Evolutionary conservation across 2,113 vertebrate species (phyloP).

Genomic region (Catharus minimus): DNA sequence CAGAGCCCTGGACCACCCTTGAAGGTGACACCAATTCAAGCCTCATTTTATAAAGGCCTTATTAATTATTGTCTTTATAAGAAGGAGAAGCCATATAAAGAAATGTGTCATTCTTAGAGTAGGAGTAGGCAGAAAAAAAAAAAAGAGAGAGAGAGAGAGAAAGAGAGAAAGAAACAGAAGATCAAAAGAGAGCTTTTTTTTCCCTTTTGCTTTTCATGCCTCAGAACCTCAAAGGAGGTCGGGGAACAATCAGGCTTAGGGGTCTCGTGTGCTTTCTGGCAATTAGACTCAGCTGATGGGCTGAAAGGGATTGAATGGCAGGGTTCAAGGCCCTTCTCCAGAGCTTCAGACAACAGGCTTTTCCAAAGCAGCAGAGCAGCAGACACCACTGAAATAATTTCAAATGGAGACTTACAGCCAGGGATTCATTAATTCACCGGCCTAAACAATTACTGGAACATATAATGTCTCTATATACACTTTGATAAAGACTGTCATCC

Average conservation of each 20-base stretch:
- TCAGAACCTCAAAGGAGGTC: slow-evolving; percentile 99
- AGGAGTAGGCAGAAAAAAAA: slow-evolving; percentile 83
- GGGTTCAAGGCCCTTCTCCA: slow-evolving; percentile 98
- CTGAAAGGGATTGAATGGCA: slow-evolving; percentile 98
- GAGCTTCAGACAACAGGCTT: slow-evolving; percentile 96
- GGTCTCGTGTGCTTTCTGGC: slow-evolving; percentile 98
- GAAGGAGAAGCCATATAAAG: slow-evolving; percentile 92
- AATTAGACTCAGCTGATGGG: slow-evolving; percentile 99
- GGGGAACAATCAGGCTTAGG: slow-evolving; percentile 95
- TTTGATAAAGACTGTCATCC: slow-evolving; percentile 82
- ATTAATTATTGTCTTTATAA: slow-evolving; percentile 99
- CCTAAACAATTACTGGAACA: slow-evolving; percentile 85
- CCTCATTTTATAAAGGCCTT: slow-evolving; percentile 97
- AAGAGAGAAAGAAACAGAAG: slow-evolving; percentile 93
- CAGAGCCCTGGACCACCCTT: slow-evolving; percentile 90
- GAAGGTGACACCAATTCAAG: slow-evolving; percentile 92
- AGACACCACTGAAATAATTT: slow-evolving; percentile 93
- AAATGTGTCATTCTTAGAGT: slow-evolving; percentile 93
- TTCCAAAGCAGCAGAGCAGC: slow-evolving; percentile 87
- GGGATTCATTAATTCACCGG: slow-evolving; percentile 86
- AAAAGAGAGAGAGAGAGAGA: slow-evolving; percentile 70
- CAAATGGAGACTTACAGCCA: slow-evolving; percentile 89
- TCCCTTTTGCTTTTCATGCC: slow-evolving; percentile 95
- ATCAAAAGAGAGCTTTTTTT: slow-evolving; percentile 80
- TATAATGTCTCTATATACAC: slow-evolving; percentile 87